Evolutionary conservation across 2,797 vertebrate species (phyloP), one percentile per base, ranked within the genome.

Genomic region (Smutsia gigantea): DNA sequence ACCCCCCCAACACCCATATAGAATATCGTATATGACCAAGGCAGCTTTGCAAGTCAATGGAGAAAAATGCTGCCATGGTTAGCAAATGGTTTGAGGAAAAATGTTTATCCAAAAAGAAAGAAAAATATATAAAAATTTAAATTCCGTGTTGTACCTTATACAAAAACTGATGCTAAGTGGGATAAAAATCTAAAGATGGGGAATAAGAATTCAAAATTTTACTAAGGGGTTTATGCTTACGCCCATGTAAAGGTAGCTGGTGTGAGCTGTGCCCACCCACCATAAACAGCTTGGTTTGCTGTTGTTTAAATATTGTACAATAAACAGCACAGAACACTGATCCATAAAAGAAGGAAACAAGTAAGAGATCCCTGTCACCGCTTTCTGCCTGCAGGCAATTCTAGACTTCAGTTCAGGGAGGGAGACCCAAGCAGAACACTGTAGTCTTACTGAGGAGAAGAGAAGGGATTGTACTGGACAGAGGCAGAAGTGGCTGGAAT

Each of bases 281-380:
- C 19, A 9, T 11, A n/a, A 88, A 29, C 64, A 87, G 23, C 39
- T n/a, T 11, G 46, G 46, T 46, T 46, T 46, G 46, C 46, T 46
- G 46, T 46, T 46, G 46, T 11, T 46, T 46, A 75, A 49, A 5
- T 29, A 15, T 2, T 18, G n/a, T 46, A 11, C 31, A 17, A 11
- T 1, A 29, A 8, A 18, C 12, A 53, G 42, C 49, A 49, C 19
- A 92, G 71, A 46, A 18, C 12, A 66, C 39, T 46, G 64, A 63
- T 5, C 51, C 37, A 25, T 34, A 46, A 27, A 0, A 74, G 18
- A 57, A 68, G 19, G 31, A 68, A 74, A 34, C 5, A 59, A 25
- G 34, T 21, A 2, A 29, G 25, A 1, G n/a, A 31, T 21, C 3
- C n/a, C 6, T 19, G 3, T 1, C 15, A 2, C 7, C 1, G 1